Base-by-base conservation (phyloP, 1,140 invertebrate genomes). In the Mactra quadrangularis region DNA sequence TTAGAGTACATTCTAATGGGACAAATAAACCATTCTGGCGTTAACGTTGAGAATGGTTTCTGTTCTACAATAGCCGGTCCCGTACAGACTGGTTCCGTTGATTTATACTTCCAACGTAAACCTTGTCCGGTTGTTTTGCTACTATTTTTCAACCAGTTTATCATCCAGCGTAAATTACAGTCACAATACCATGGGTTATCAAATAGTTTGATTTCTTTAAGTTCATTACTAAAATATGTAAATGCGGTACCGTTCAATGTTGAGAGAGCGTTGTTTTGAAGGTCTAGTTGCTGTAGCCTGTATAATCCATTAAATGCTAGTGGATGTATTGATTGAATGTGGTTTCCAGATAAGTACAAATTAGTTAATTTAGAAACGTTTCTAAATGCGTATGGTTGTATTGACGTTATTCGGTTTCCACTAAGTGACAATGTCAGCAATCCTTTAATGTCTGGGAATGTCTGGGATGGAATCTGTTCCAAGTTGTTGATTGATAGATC, bases 181-280 rank as follows among this genome's bases (percentile, higher is more conserved):
- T 92, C 91, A 75, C 91, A 92, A 41, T 82, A 52, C 91, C 91
- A 92, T 15, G 86, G 89, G 64, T 92, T 92, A 57, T 88, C 82
- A 70, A 89, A 87, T 19, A 92, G 83, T 19, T 87, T 85, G 1
- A 91, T 64, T n/a, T 86, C 55, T 17, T 77, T 78, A 0, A 84
- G 55, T 9, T 84, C 57, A 25, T 27, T 25, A 38, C 71, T 41
- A 47, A 89, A 86, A 35, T 82, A 62, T n/a, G 83, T 27, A 41
- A 88, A 85, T 1, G 76, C 72, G 33, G 84, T 53, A 53, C 45
- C 33, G 29, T 77, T 82, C 29, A 86, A 57, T 62, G 60, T 62
- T 41, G 76, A 59, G 25, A 92, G 68, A 27, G 86, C 83, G 72
- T 92, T 92, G 64, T 91, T 87, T 19, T 87, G 86, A 13, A 91